phyloP scores from a whole-genome alignment of 2,797 vertebrate genomes.

The Poeciliopsis paucimaculata region DNA sequence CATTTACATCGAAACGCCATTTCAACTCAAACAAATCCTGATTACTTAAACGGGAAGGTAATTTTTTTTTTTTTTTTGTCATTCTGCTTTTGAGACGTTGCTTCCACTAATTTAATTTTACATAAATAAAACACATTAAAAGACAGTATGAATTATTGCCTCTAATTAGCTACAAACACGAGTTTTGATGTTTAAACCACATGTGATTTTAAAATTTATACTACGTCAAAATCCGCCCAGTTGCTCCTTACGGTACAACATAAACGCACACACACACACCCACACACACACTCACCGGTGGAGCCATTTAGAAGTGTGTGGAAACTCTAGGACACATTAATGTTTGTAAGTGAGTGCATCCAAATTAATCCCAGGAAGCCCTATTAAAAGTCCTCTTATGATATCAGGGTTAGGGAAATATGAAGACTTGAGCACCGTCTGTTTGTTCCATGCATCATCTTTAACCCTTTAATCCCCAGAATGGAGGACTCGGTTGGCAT shows the following conservation, averaged over 20 bases:
- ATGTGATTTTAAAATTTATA: neutral
- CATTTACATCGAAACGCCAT: neutral
- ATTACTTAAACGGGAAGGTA: neutral
- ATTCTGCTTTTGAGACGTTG: too few relatives aligned
- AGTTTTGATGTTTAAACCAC: neutral
- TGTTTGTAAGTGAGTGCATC: slow-evolving; percentile 9
- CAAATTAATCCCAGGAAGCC: slow-evolving; percentile 34
- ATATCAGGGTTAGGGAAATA: slow-evolving; percentile 1
- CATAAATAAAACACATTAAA: neutral
- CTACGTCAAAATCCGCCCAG: neutral
- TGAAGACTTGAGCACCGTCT: neutral
- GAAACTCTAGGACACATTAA: neutral
- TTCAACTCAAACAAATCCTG: neutral
- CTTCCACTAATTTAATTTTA: neutral
- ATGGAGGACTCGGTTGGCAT: neutral
- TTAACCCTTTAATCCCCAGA: neutral
- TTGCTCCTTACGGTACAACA: neutral
- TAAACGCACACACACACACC: neutral
- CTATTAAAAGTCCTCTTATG: slow-evolving; percentile 7
- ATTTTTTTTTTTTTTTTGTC: neutral
- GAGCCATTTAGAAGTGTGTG: neutral
- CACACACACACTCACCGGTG: neutral
- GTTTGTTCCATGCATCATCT: neutral
- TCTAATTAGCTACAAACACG: neutral
- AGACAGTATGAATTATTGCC: neutral